Evolutionary conservation across 2,797 vertebrate species (phyloP).

Genomic region (Nyctibius grandis): DNA sequence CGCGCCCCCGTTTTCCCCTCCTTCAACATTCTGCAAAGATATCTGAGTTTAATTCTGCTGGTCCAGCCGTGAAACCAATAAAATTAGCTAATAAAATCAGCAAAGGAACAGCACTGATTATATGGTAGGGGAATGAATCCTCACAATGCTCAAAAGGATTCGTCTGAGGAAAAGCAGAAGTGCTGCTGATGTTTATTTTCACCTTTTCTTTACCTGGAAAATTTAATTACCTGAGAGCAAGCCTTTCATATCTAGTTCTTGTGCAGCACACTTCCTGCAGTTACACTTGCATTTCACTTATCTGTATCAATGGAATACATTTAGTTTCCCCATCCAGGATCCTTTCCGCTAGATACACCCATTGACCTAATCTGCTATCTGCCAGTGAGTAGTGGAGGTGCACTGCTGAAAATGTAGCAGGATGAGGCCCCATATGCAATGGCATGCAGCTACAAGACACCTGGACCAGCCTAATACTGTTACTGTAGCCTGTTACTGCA

Average conservation of each 20-base stretch:
- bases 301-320: neutral
- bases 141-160: neutral
- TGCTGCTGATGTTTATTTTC: neutral
- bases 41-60: neutral
- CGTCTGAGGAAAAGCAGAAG: neutral
- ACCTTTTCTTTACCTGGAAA: neutral
- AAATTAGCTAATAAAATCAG: neutral
- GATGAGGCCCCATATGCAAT: neutral
- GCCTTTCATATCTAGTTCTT: neutral
- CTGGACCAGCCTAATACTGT: neutral
- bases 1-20: no score
- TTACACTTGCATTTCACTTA: neutral
- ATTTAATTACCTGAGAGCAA: neutral
- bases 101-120: neutral
- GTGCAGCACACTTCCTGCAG: neutral
- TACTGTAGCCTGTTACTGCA: neutral
- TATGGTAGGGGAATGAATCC: neutral
- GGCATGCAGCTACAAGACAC: neutral
- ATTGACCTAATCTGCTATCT: neutral
- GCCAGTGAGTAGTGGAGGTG: neutral
- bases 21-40: neutral
- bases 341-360: neutral
- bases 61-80: neutral
- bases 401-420: neutral
- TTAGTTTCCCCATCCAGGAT: neutral